phyloP scores from a whole-genome alignment of 2,113 vertebrate species.

The Orthonyx spaldingii region DNA sequence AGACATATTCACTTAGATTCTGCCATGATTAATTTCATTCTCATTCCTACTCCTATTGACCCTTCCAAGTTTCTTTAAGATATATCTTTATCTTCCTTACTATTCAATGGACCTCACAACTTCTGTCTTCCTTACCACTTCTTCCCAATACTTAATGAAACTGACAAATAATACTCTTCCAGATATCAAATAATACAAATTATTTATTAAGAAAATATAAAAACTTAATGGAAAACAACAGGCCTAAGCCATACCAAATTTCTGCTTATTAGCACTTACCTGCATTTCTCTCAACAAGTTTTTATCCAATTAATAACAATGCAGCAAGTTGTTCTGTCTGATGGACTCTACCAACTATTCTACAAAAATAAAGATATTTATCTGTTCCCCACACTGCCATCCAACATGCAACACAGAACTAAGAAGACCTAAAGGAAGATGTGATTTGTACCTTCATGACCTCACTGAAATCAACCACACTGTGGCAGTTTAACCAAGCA shows the following conservation, averaged over 20 bases:
- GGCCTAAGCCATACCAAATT: background rate
- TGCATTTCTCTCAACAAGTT: background rate
- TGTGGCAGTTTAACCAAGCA: background rate
- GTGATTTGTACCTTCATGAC: background rate
- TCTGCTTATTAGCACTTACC: background rate
- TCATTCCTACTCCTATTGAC: background rate
- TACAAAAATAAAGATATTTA: background rate
- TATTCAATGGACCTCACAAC: background rate
- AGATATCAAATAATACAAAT: background rate
- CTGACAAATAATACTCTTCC: background rate
- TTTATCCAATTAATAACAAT: background rate
- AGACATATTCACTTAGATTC: background rate
- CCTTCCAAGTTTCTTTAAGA: background rate
- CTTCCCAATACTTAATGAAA: background rate
- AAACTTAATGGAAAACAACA: background rate
- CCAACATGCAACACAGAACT: background rate
- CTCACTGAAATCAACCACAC: background rate
- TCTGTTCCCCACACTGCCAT: background rate
- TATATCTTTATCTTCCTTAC: background rate
- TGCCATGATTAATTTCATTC: background rate
- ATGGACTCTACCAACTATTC: background rate
- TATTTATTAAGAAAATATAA: background rate
- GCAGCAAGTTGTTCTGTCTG: background rate
- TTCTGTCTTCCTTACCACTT: background rate
- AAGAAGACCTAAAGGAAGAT: background rate